Conservation (phyloP, 1,140 invertebrate genomes). For the Brachionus rubens region DNA sequence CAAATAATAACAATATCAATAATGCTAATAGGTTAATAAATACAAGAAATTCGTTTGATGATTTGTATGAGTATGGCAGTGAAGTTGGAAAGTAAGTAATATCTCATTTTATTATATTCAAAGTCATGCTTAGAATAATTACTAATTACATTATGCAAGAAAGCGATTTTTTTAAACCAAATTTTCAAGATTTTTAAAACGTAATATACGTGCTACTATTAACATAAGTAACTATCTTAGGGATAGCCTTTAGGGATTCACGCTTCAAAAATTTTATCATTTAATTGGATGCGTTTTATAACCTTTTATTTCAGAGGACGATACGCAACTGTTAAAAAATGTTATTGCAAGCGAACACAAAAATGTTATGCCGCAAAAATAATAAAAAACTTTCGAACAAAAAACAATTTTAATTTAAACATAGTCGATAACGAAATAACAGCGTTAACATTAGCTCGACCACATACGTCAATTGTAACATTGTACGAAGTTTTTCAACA, state of each 20-base stretch:
- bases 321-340: slow-evolving; percentile 43
- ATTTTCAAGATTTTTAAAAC: too few relatives aligned
- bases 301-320: slow-evolving; percentile 39
- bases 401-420: slow-evolving; percentile 43
- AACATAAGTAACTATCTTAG: too few relatives aligned
- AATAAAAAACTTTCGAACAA: slow-evolving; percentile 42
- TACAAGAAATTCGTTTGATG: slow-evolving; percentile 34
- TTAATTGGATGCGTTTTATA: too few relatives aligned
- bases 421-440: slow-evolving; percentile 44
- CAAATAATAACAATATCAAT: slow-evolving; percentile 15
- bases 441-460: not conserved
- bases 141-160: too few relatives aligned
- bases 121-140: not conserved
- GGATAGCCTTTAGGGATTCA: too few relatives aligned
- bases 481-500: slow-evolving; percentile 42
- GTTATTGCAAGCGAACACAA: slow-evolving; percentile 1
- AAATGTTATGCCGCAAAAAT: slow-evolving; percentile 43
- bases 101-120: not conserved
- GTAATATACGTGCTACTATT: too few relatives aligned
- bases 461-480: slow-evolving; percentile 36
- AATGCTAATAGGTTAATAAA: slow-evolving; percentile 30
- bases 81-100: slow-evolving; percentile 41
- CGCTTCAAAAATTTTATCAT: too few relatives aligned
- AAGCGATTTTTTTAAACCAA: not conserved
- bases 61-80: slow-evolving; percentile 35